Evolutionary conservation across 2,888 invertebrate genomes (phyloP).

Genomic region (Phymatocera aterrima): DNA sequence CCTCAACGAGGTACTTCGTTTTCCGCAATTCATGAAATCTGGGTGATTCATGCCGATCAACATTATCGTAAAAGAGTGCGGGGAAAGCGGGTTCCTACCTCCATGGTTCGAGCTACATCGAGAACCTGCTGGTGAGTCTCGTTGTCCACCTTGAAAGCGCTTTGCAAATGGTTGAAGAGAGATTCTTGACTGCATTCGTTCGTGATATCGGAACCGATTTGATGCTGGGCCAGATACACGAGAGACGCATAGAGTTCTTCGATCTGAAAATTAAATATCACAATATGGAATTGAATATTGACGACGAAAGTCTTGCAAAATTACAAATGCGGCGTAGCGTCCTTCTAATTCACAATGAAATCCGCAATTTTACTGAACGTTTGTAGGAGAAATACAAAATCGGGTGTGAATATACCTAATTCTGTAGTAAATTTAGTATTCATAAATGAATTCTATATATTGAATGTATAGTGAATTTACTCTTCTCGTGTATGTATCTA

Average conservation of each 20-base stretch:
- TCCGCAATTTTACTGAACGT: too few species aligned
- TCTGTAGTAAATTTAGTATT: too few species aligned
- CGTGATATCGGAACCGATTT: slow-evolving; percentile 87
- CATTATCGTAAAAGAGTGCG: neutral
- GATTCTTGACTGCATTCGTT: slow-evolving; percentile 83
- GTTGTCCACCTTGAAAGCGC: slow-evolving; percentile 87
- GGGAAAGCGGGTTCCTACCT: slow-evolving; percentile 71
- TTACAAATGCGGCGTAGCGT: too few species aligned
- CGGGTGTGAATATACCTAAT: too few species aligned
- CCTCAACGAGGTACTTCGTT: slow-evolving; percentile 8
- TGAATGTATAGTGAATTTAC: too few species aligned
- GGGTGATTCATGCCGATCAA: too few species aligned
- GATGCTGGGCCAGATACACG: slow-evolving; percentile 89
- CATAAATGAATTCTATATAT: too few species aligned
- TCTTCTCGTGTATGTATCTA: too few species aligned
- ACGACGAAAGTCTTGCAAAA: too few species aligned
- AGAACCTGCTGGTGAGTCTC: slow-evolving; percentile 85
- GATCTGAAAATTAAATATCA: slow-evolving; percentile 81
- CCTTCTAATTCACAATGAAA: too few species aligned
- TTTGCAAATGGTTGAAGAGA: slow-evolving; percentile 86
- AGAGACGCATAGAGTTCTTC: slow-evolving; percentile 92
- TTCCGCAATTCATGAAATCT: neutral
- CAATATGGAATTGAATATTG: too few species aligned
- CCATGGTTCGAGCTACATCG: slow-evolving; percentile 84
- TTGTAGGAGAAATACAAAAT: too few species aligned